phyloP scores from a whole-genome alignment of 1,140 invertebrate species.

The Drosophila ambigua region DNA sequence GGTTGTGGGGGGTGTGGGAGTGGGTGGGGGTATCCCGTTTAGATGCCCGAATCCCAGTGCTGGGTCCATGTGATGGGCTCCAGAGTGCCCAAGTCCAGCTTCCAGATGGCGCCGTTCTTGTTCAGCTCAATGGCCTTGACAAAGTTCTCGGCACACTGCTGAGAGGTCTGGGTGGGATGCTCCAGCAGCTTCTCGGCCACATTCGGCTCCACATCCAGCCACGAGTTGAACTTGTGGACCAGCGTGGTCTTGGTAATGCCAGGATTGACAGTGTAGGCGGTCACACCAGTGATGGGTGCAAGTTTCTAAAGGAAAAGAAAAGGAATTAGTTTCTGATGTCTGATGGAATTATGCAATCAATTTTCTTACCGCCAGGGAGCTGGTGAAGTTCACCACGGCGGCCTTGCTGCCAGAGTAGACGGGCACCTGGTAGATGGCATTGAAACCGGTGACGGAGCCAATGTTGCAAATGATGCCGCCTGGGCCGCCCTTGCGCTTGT shows the following conservation, averaged over 20 bases:
- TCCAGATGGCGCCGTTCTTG: slow-evolving; percentile 76
- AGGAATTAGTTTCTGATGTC: neutral
- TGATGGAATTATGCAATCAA: too few relatives aligned
- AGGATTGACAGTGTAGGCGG: slow-evolving; percentile 69
- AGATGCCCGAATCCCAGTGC: slow-evolving; percentile 73
- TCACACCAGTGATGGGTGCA: slow-evolving; percentile 60
- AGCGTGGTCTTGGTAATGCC: slow-evolving; percentile 66
- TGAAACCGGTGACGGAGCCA: slow-evolving; percentile 86
- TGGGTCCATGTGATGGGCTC: slow-evolving; percentile 61
- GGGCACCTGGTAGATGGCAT: slow-evolving; percentile 78
- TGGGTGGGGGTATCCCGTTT: slow-evolving; percentile 14
- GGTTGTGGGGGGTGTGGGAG: neutral
- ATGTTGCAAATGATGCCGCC: slow-evolving; percentile 88
- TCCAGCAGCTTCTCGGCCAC: slow-evolving; percentile 57
- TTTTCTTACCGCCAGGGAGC: slow-evolving; percentile 70
- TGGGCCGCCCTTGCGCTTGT: slow-evolving; percentile 86
- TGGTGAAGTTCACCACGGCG: slow-evolving; percentile 84
- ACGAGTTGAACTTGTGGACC: slow-evolving; percentile 74
- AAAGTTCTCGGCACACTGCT: slow-evolving; percentile 63
- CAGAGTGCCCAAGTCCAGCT: slow-evolving; percentile 60
- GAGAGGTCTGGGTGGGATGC: slow-evolving; percentile 62
- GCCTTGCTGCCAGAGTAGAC: slow-evolving; percentile 85
- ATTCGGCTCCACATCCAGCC: slow-evolving; percentile 68
- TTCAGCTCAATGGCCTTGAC: slow-evolving; percentile 77
- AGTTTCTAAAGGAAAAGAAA: slow-evolving; percentile 37